Conservation (phyloP, 2,797 vertebrate species). For the Eulemur mongoz region DNA sequence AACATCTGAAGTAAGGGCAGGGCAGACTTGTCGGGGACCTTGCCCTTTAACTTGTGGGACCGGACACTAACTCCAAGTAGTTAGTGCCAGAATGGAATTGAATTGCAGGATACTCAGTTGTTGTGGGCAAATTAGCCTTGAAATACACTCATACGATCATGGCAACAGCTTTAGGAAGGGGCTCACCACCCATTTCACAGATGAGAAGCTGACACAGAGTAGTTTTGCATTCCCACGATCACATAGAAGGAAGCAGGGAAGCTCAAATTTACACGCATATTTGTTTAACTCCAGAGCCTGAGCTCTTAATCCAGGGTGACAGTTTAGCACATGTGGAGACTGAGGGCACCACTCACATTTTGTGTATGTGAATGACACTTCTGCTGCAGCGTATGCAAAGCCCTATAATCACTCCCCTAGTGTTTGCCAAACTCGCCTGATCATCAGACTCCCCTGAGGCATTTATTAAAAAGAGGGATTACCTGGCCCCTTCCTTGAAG, state of each 20-base stretch:
- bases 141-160: not conserved
- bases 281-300: not conserved
- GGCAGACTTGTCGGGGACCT: not conserved
- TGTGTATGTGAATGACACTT: not conserved
- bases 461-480: not conserved
- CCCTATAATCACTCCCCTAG: not conserved
- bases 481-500: not conserved
- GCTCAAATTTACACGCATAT: not conserved
- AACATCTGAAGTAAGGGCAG: not conserved
- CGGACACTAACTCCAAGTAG: not conserved
- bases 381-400: not conserved
- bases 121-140: too few species aligned
- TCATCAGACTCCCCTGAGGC: not conserved
- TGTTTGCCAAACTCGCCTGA: not conserved
- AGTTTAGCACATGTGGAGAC: accelerated
- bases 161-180: not conserved
- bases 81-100: not conserved
- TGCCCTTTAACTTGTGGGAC: not conserved
- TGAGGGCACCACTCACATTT: not conserved
- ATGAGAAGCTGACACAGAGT: not conserved
- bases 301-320: not conserved
- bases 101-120: not conserved
- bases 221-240: not conserved
- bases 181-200: not conserved
- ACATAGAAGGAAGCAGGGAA: not conserved